Conservation (phyloP, 2,888 invertebrate species). For the Drosophila histrio region DNA sequence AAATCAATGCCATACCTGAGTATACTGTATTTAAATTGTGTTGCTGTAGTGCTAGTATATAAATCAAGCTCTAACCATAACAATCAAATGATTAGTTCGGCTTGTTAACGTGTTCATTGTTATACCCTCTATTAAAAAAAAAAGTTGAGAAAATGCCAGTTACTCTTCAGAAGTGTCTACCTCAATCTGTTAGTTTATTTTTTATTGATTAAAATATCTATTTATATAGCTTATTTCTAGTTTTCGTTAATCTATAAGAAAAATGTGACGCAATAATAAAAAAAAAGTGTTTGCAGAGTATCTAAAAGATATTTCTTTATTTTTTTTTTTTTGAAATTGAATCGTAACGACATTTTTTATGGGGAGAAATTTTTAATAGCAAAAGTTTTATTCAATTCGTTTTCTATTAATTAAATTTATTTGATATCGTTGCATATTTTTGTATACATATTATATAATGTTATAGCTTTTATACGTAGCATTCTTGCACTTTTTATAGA, state of each 20-base stretch:
- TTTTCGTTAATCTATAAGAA: neutral
- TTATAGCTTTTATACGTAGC: too few species aligned
- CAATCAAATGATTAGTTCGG: neutral
- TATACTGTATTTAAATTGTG: neutral
- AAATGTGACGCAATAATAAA: neutral
- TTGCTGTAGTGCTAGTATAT: neutral
- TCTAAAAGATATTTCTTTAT: neutral
- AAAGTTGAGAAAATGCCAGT: neutral
- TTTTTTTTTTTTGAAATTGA: neutral
- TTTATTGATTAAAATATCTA: neutral
- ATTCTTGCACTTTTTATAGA: too few species aligned
- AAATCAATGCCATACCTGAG: neutral
- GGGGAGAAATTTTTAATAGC: neutral
- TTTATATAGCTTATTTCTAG: neutral
- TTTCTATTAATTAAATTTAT: neutral
- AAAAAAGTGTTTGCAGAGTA: neutral
- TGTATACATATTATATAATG: too few species aligned
- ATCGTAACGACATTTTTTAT: neutral
- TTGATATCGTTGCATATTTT: neutral
- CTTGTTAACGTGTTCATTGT: neutral
- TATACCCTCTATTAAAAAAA: neutral
- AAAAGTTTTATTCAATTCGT: neutral
- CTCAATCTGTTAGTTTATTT: neutral
- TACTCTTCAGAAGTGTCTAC: neutral
- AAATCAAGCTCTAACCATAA: neutral